Base-by-base conservation (phyloP, 2,113 vertebrate species). In the Hydrochoerus hydrochaeris region DNA sequence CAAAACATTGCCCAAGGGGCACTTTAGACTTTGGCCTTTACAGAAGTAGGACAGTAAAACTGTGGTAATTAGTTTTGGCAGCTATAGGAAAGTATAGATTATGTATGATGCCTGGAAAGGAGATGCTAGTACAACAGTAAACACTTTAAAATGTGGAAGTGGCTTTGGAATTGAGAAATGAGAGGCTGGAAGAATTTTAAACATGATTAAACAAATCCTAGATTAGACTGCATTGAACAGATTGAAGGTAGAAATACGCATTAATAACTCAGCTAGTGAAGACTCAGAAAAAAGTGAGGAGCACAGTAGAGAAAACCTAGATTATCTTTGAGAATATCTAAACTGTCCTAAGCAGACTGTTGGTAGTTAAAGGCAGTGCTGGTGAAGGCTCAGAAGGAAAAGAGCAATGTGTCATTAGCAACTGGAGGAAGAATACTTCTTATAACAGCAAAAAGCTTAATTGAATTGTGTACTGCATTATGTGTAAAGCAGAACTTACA, bases 171-270 rank as follows among this genome's bases (percentile, higher is more conserved):
- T 14, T 94, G 62, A 73, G 16, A 65, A 90, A 77, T 65, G 65
- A 41, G 11, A 93, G 17, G 82, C 13, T 92, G 8, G 38, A 92
- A 94, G 57, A 81, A 90, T 71, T 97, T 7, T 95, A 44, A 90
- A 26, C 17, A 62, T 81, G 32, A 77, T 67, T 93, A 26, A 89
- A 57, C 84, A 85, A 88, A 10, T 41, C 7, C 54, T 89, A 88
- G 10, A 63, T 63, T 83, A 93, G 24, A 80, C 7, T 83, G 60
- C 69, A 13, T 57, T 86, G 67, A 93, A 91, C 22, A 89, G 60
- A 85, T 13, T 73, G 13, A 11, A 85, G 30, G 41, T 16, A 94
- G 58, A 63, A 88, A 81, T 69, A 52, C 2, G 88, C 49, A 3
- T n/a, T 93, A 92, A 60, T n/a, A 44, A 46, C 19, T 91, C 19